These are phyloP conservation scores for Merluccius polli DNA, from an alignment of 2,797 vertebrate species.

Conservation along the genomic window DNA sequence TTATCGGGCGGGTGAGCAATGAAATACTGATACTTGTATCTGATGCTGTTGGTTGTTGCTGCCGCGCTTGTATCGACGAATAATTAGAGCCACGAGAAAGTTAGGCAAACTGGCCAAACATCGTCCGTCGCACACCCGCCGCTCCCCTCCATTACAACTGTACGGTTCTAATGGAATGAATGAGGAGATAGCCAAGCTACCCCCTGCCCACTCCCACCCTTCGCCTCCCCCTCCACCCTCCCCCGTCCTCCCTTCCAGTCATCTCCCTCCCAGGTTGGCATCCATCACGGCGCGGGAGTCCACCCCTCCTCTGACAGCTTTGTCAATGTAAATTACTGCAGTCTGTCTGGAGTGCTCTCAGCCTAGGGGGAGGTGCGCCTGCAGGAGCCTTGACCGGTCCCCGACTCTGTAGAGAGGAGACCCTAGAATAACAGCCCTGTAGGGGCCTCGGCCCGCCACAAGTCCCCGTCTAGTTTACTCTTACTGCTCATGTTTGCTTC, in stretches of 20 bases:
- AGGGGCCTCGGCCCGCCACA: neutral
- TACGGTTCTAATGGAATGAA: slow-evolving; percentile 32
- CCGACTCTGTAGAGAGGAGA: slow-evolving; percentile 39
- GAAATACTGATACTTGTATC: slow-evolving; percentile 1
- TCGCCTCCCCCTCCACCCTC: neutral
- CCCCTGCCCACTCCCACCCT: neutral
- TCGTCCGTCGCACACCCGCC: neutral
- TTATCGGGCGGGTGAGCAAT: neutral
- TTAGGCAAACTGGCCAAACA: neutral
- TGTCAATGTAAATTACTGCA: slow-evolving; percentile 82
- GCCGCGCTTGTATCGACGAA: neutral
- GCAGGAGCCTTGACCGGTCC: slow-evolving; percentile 41
- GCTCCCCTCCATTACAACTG: slow-evolving; percentile 2
- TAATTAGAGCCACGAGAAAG: neutral
- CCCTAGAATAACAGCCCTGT: slow-evolving; percentile 50
- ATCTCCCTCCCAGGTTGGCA: slow-evolving; percentile 68
- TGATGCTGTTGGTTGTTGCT: neutral
- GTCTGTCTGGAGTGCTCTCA: slow-evolving; percentile 69
- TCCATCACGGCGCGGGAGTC: slow-evolving; percentile 76
- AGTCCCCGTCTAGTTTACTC: slow-evolving; percentile 8
- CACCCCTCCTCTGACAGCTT: slow-evolving; percentile 77
- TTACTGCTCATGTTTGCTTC: neutral
- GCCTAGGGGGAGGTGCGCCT: slow-evolving; percentile 62
- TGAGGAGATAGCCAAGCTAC: slow-evolving; percentile 1
- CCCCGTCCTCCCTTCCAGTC: slow-evolving; percentile 19